Conservation (phyloP, 1,140 invertebrate genomes). For the Spodoptera frugiperda region DNA sequence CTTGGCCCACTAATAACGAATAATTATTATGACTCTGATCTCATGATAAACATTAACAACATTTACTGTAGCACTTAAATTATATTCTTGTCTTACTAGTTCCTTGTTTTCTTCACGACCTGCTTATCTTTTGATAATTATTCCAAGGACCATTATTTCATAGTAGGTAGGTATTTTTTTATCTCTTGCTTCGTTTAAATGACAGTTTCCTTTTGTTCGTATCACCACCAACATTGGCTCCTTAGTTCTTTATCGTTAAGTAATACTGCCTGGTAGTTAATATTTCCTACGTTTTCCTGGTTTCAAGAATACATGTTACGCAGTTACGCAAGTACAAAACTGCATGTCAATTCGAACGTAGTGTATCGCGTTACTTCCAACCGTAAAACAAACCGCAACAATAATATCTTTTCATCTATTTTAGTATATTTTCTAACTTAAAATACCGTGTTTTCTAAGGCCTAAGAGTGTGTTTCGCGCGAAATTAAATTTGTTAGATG, state of each 20-base stretch:
- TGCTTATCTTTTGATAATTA: neutral
- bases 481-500: slow-evolving; percentile 41
- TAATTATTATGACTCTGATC: slow-evolving; percentile 16
- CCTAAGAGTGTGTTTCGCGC: slow-evolving; percentile 45
- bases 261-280: neutral
- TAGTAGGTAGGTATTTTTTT: no score
- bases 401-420: slow-evolving; percentile 26
- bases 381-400: slow-evolving; percentile 60
- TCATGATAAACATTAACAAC: slow-evolving; percentile 10
- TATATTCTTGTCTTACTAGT: neutral
- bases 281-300: slow-evolving; percentile 27
- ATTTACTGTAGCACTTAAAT: slow-evolving; percentile 1
- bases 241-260: neutral
- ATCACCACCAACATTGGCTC: neutral
- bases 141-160: neutral
- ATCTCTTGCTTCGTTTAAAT: neutral
- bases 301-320: slow-evolving; percentile 23
- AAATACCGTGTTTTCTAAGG: slow-evolving; percentile 37
- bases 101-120: slow-evolving; percentile 8
- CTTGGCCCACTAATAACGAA: slow-evolving; percentile 49
- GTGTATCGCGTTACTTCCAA: slow-evolving; percentile 47
- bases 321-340: slow-evolving; percentile 33
- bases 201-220: neutral
- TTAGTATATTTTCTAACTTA: slow-evolving; percentile 13
- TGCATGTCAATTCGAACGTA: slow-evolving; percentile 42